Evolutionary conservation across 1,140 invertebrate genomes (phyloP).

Genomic region (Drosophila punjabiensis): DNA sequence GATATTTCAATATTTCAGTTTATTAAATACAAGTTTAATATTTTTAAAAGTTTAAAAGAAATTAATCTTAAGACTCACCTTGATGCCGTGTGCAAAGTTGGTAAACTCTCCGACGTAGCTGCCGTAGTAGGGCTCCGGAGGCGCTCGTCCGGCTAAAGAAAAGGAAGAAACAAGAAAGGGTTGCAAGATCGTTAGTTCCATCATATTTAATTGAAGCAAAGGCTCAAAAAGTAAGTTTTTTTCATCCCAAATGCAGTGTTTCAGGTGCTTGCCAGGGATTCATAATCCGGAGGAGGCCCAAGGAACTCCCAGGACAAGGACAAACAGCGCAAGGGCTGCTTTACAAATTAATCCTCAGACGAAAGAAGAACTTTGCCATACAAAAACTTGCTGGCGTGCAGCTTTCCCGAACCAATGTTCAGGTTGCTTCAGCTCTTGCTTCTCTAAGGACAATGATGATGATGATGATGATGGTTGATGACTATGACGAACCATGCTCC

Average conservation of each 20-base stretch:
- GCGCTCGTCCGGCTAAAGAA: conserved; percentile 74
- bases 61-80: conserved; percentile 54
- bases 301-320: conserved; percentile 34
- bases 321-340: conserved; percentile 43
- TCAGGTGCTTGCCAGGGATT: conserved; percentile 42
- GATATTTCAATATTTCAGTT: background rate
- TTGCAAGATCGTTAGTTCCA: conserved; percentile 17
- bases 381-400: conserved; percentile 52
- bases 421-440: conserved; percentile 1
- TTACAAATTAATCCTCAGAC: conserved; percentile 71
- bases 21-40: background rate
- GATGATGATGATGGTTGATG: conserved; percentile 20
- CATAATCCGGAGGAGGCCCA: conserved; percentile 64
- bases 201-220: conserved; percentile 24
- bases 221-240: conserved; percentile 16
- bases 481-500: conserved; percentile 63
- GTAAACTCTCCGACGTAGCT: conserved; percentile 89
- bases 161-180: conserved; percentile 24
- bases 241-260: conserved; percentile 30
- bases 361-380: conserved; percentile 62
- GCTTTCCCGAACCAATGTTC: conserved; percentile 9
- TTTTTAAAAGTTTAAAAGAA: background rate
- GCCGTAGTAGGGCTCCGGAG: conserved; percentile 91
- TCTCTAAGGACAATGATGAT: background rate
- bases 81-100: conserved; percentile 91